phyloP scores from a whole-genome alignment of 2,113 vertebrate genomes.

The Labrus mixtus region DNA sequence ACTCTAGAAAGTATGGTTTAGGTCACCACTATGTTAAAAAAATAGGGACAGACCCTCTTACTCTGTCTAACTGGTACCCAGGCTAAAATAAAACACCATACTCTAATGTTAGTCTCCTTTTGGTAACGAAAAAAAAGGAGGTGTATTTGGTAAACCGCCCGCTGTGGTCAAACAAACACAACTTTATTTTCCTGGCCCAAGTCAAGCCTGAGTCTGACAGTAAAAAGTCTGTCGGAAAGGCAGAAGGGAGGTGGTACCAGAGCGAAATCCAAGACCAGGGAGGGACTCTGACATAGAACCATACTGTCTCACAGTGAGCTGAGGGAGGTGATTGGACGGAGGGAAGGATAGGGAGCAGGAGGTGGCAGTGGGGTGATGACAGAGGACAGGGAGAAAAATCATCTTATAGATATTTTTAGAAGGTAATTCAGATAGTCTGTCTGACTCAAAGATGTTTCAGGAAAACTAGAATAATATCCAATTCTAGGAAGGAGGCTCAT shows the following conservation, averaged over 20 bases:
- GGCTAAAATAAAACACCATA: neutral
- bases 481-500: no score
- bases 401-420: neutral
- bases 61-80: constrained; percentile 1
- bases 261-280: constrained; percentile 15
- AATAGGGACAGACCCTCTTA: no score
- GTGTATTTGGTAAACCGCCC: neutral
- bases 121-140: neutral
- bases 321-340: constrained; percentile 16
- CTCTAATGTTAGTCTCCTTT: neutral
- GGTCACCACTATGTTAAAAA: no score
- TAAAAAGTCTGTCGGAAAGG: neutral
- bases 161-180: constrained; percentile 2
- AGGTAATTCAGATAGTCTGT: no score
- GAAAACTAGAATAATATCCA: neutral
- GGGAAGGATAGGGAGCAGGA: neutral
- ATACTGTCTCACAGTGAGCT: neutral
- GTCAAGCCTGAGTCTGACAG: neutral
- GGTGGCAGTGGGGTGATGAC: constrained; percentile 10
- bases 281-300: constrained; percentile 17
- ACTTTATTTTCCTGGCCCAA: constrained; percentile 14
- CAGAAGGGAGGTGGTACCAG: neutral
- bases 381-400: neutral
- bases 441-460: neutral
- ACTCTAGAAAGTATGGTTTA: no score